These are phyloP conservation scores for Mohoua ochrocephala DNA, from an alignment of 2,113 vertebrate genomes.

Conservation along the genomic window DNA sequence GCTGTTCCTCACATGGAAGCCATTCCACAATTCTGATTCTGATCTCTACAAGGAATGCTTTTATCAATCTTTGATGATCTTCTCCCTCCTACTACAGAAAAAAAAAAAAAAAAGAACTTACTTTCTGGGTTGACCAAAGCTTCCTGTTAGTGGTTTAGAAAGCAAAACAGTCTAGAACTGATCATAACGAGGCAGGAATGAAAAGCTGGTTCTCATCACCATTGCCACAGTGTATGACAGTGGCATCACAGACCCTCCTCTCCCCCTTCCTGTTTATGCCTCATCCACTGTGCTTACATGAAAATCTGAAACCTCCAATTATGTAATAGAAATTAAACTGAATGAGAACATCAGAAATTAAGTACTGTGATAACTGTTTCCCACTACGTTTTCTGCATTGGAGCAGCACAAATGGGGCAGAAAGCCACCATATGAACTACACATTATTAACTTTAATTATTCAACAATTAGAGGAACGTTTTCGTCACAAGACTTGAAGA, in stretches of 20 bases:
- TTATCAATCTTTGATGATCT: background rate
- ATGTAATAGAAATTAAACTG: background rate
- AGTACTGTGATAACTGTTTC: background rate
- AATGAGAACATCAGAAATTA: background rate
- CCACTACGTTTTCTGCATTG: rapidly evolving
- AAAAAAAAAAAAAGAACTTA: background rate
- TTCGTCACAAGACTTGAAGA: background rate
- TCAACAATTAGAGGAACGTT: background rate
- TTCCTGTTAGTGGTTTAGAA: background rate
- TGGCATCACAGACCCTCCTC: background rate
- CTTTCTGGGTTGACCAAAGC: background rate
- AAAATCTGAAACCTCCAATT: background rate
- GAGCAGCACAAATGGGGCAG: background rate
- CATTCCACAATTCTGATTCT: background rate
- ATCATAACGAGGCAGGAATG: background rate
- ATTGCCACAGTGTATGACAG: background rate
- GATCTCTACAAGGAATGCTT: background rate
- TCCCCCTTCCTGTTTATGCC: background rate
- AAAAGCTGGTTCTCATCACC: background rate
- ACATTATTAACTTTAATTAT: background rate
- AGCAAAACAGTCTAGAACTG: background rate
- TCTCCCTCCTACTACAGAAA: background rate
- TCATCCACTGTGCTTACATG: background rate
- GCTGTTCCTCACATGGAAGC: background rate
- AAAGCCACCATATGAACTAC: background rate